Conservation (phyloP, 1,140 invertebrate genomes). For the Ceratina calcarata region DNA sequence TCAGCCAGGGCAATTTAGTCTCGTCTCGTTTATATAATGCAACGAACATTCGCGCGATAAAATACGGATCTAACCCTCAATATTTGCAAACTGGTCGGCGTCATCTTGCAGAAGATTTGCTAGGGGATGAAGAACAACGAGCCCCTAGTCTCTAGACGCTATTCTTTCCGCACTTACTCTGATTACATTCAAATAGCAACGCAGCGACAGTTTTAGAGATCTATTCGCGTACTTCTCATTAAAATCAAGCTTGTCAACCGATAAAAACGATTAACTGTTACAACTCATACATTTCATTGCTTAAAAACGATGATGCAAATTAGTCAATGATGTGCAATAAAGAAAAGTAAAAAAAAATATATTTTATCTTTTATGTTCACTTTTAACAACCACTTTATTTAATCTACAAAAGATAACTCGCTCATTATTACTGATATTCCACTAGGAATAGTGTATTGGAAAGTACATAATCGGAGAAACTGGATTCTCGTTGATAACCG, state of each 20-base stretch:
- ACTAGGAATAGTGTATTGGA: slow-evolving; percentile 12
- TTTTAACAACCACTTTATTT: slow-evolving; percentile 12
- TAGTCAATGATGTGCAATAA: neutral
- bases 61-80: slow-evolving; percentile 22
- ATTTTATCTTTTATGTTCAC: neutral
- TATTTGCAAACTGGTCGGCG: slow-evolving; percentile 33
- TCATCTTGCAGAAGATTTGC: neutral
- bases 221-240: neutral
- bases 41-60: slow-evolving; percentile 13
- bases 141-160: neutral
- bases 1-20: slow-evolving; percentile 6
- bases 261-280: neutral
- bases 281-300: too few species aligned
- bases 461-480: neutral
- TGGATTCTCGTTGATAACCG: neutral
- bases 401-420: slow-evolving; percentile 15
- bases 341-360: neutral
- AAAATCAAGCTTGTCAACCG: neutral
- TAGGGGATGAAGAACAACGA: slow-evolving; percentile 33
- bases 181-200: slow-evolving; percentile 9
- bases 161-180: slow-evolving; percentile 11
- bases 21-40: slow-evolving; percentile 4
- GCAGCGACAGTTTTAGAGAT: neutral
- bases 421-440: slow-evolving; percentile 26
- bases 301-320: too few species aligned